Base-by-base conservation (phyloP, 2,888 invertebrate genomes). In the Sympetrum striolatum region DNA sequence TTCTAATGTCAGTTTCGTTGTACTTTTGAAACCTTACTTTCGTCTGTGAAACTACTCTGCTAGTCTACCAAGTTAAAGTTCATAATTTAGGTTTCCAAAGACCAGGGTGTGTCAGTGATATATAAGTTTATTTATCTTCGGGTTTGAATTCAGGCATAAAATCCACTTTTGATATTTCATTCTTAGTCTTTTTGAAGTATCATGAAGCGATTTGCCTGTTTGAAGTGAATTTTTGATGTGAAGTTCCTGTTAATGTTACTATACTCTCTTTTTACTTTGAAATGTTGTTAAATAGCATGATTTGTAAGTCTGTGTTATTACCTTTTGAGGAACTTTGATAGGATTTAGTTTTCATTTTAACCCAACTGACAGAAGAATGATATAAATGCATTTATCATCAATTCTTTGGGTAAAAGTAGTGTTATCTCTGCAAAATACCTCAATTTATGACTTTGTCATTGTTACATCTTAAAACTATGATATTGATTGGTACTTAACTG, bases 181-280 rank as follows among this genome's bases (percentile, higher is more conserved):
- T 53, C 53, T 53, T 53, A 18, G 1, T 53, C 53, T 53, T 53
- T 2, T 53, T 18, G 44, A 18, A 53, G 53, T 53, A 18, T 53
- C 53, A 53, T 53, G 18, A 18, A 53, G 18, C 2, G 53, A 53
- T 18, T 53, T 15, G 53, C 18, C 53, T 82, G 1, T 35, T 31
- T 82, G 31, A 53, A 53, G 53, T 82, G 48, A 53, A 53, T 82
- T 82, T 53, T 82, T 48, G 25, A n/a, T 31, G 48, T 31, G 10
- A 53, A 64, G 60, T 86, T 60, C 86, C 60, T 86, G 86, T 86
- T 86, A 64, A 60, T 86, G 86, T 86, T 86, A 37, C 53, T 6
- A 60, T 22, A 64, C 64, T 64, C 60, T n/a, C 58, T 39, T 86
- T n/a, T 39, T 12, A 60, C 37, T 37, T 73, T 31, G 60, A 86